phyloP scores from a whole-genome alignment of 2,113 vertebrate species.

The Brachyistius frenatus region DNA sequence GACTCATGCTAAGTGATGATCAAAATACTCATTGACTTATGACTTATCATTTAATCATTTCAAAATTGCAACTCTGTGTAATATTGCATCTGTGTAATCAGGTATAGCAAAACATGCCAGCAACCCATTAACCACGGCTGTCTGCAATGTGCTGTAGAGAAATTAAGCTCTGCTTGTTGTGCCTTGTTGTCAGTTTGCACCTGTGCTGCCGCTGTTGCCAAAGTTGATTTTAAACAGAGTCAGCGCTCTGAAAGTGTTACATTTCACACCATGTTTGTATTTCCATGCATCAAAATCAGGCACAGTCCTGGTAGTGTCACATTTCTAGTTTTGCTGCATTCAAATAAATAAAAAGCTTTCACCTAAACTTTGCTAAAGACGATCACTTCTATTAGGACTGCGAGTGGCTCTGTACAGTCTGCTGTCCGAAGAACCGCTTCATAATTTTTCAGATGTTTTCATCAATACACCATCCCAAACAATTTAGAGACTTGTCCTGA shows the following conservation, averaged over 20 bases:
- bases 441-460: too few species aligned
- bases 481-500: too few species aligned
- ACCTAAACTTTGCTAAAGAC: too few species aligned
- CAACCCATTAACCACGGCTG: neutral
- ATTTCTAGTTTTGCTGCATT: slow-evolving; percentile 21
- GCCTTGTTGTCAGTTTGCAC: slow-evolving; percentile 42
- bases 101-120: neutral
- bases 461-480: too few species aligned
- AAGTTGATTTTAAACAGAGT: slow-evolving; percentile 52
- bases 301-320: slow-evolving; percentile 30
- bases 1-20: too few species aligned
- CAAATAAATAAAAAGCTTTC: slow-evolving; percentile 5
- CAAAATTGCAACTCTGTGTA: neutral
- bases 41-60: neutral
- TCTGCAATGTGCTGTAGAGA: neutral
- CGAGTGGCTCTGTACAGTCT: too few species aligned
- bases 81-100: neutral
- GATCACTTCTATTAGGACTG: too few species aligned
- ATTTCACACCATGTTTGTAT: slow-evolving; percentile 62
- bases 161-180: slow-evolving; percentile 27
- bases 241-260: slow-evolving; percentile 51
- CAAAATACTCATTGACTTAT: too few species aligned
- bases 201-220: slow-evolving; percentile 44
- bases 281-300: slow-evolving; percentile 50
- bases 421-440: too few species aligned